These are phyloP conservation scores for Athetis lepigone DNA, from an alignment of 2,888 invertebrate species.

Conservation along the genomic window DNA sequence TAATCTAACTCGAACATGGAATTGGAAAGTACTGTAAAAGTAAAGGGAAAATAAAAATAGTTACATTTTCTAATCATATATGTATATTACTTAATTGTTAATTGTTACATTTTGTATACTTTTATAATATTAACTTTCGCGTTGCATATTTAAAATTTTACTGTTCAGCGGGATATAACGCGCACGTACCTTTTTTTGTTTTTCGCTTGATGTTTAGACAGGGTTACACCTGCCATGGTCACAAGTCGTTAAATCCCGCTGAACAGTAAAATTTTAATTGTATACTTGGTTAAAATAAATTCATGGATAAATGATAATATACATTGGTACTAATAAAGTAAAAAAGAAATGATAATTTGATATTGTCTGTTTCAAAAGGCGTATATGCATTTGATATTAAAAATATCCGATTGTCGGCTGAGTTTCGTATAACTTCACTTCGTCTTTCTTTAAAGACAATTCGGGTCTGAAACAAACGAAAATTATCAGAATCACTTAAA, in stretches of 20 bases:
- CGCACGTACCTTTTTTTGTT: no score
- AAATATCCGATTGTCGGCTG: slow-evolving; percentile 82
- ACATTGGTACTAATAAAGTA: slow-evolving; percentile 25
- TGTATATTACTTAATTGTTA: slow-evolving; percentile 35
- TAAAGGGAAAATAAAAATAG: slow-evolving; percentile 21
- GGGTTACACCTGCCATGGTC: no score
- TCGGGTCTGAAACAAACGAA: slow-evolving; percentile 78
- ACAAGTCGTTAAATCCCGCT: no score
- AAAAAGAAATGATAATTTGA: slow-evolving; percentile 6
- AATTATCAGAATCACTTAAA: slow-evolving; percentile 12
- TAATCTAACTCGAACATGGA: no score
- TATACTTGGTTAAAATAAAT: slow-evolving; percentile 31
- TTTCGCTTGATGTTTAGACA: no score
- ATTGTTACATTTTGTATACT: slow-evolving; percentile 20
- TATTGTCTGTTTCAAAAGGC: neutral
- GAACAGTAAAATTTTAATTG: no score
- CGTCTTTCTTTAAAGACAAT: slow-evolving; percentile 83
- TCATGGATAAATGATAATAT: slow-evolving; percentile 15
- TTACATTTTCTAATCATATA: slow-evolving; percentile 8
- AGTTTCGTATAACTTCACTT: slow-evolving; percentile 82
- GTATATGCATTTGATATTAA: slow-evolving; percentile 55
- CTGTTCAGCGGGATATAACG: no score
- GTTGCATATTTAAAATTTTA: no score
- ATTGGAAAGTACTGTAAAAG: neutral
- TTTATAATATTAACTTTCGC: no score